Conservation (phyloP, 2,113 vertebrate species). For the cattle (Bos taurus) region DNA sequence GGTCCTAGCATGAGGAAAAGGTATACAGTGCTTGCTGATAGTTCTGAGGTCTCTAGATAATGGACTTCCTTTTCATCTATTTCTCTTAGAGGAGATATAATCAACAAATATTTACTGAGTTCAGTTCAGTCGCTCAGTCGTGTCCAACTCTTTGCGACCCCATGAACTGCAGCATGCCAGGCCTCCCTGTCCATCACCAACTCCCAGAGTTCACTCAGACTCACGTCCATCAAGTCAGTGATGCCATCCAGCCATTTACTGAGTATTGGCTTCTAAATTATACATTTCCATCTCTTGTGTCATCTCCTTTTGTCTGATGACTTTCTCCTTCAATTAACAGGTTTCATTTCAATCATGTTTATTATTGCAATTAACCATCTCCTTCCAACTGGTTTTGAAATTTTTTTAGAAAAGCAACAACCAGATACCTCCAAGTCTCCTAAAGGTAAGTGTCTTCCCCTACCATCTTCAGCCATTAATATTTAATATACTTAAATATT, state of each 20-base stretch:
- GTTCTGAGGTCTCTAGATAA: background rate
- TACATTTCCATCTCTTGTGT: background rate
- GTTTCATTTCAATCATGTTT: constrained; percentile 8
- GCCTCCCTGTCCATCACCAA: too few relatives aligned
- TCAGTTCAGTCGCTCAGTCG: too few relatives aligned
- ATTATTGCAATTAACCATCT: background rate
- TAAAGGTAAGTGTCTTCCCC: background rate
- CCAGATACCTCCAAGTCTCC: background rate
- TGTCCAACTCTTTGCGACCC: too few relatives aligned
- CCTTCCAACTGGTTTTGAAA: constrained; percentile 7
- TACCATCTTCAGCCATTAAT: background rate
- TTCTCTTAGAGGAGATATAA: background rate
- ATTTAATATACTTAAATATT: background rate
- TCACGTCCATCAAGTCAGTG: too few relatives aligned
- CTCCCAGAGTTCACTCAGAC: too few relatives aligned
- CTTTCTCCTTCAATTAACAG: background rate
- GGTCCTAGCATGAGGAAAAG: background rate
- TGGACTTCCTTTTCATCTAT: background rate
- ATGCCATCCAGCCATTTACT: background rate
- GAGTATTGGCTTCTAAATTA: background rate
- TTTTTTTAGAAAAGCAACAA: background rate
- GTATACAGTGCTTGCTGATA: background rate
- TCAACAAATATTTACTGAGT: background rate
- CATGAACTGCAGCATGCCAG: too few relatives aligned
- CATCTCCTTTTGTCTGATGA: background rate